Base-by-base conservation (phyloP, 2,888 invertebrate genomes). In the Lasioglossum figueresi region DNA sequence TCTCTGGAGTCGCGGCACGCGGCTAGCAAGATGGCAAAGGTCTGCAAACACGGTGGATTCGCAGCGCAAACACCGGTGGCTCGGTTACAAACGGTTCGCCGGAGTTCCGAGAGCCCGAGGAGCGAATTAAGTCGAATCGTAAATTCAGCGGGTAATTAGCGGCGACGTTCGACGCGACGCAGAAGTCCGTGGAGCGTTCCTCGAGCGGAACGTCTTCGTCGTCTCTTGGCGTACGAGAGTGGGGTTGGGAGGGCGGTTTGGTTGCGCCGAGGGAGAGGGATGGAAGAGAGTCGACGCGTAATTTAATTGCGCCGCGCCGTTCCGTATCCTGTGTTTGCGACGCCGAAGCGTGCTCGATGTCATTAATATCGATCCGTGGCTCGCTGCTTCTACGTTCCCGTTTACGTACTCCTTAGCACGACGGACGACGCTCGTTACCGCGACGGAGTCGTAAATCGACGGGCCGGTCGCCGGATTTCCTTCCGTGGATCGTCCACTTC, bases 341-440 rank as follows among this genome's bases (percentile, higher is more conserved):
- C 76, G 23, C 5, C 83, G 78, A 83, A 68, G 56, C 68, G 52
- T 63, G 84, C 59, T 59, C 83, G 80, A 85, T 85, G 80, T 80
- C 85, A 40, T 85, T 85, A 84, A 77, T 75, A 85, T 85, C 85
- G 85, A 85, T 74, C 84, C 37, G 27, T 16, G 80, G 73, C 70
- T 34, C 66, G 59, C n/a, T 59, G 31, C 31, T 75, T 71, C 48
- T 52, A 71, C 80, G 71, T 71, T 74, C 52, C 71, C 63, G 71
- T 74, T 84, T 85, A 74, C 75, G 19, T 37, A 74, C 73, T 71
- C 40, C 76, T 66, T 45, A 79, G 52, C 16, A 5, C 19, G 27
- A 23, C 56, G 72, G 76, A 34, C 75, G 79, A 34, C 14, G 73
- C 80, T 85, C 84, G 84, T 80, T 84, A 63, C 74, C 66, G 48